Evolutionary conservation across 1,140 invertebrate genomes (phyloP).

Genomic region (Vanessa tameamea): DNA sequence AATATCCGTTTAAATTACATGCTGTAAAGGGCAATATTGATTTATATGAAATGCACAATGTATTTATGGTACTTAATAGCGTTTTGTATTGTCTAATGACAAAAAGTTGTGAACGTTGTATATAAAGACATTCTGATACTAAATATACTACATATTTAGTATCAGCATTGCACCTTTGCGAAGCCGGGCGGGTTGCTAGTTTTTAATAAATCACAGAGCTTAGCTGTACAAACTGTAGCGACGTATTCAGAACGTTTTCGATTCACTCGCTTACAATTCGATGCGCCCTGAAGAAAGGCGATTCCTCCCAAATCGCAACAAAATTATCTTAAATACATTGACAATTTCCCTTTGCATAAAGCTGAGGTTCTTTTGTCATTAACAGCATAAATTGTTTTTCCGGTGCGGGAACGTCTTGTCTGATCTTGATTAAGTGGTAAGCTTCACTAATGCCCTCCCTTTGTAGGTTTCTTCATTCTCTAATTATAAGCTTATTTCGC

Average conservation of each 20-base stretch:
- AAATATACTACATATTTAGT: no score
- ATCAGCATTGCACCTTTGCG: no score
- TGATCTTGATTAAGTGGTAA: conserved; percentile 62
- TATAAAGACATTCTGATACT: no score
- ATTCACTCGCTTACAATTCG: background rate
- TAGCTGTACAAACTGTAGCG: no score
- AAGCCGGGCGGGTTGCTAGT: no score
- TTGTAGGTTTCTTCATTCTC: conserved; percentile 43
- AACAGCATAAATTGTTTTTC: conserved; percentile 63
- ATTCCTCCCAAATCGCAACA: conserved; percentile 17
- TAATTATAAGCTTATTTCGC: conserved; percentile 45
- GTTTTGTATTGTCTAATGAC: no score
- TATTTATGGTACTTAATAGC: no score
- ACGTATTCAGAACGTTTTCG: background rate
- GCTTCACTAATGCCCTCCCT: conserved; percentile 51
- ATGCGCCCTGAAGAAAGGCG: conserved; percentile 11
- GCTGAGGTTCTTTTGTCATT: conserved; percentile 56
- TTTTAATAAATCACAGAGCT: no score
- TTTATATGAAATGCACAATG: no score
- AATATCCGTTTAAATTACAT: no score
- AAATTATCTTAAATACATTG: conserved; percentile 18
- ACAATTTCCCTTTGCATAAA: conserved; percentile 32
- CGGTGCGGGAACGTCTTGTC: conserved; percentile 50
- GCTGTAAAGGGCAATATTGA: no score
- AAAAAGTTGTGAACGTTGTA: no score